These are phyloP conservation scores for Phytoseiulus persimilis DNA, from an alignment of 2,888 invertebrate species.

Conservation along the genomic window DNA sequence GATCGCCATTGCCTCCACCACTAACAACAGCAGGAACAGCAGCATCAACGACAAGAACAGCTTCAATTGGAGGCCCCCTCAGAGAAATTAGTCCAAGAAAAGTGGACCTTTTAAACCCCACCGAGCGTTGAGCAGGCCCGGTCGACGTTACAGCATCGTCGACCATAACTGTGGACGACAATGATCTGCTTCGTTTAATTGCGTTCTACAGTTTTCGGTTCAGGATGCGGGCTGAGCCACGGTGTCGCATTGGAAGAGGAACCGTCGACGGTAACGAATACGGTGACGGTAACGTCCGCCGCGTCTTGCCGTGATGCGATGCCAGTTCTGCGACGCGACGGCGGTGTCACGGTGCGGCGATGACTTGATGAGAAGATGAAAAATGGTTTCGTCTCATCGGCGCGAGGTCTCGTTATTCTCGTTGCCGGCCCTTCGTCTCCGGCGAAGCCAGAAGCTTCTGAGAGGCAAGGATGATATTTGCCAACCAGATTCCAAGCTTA, in stretches of 20 bases:
- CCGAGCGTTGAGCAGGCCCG: background rate
- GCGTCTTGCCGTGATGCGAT: background rate
- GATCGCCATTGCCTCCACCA: slow-evolving; percentile 21
- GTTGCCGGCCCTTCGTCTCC: background rate
- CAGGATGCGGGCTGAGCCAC: background rate
- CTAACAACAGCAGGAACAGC: background rate
- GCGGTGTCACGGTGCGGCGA: background rate
- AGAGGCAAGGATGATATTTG: background rate
- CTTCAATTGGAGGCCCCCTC: slow-evolving; percentile 6
- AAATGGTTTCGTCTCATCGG: background rate
- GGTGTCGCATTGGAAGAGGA: background rate
- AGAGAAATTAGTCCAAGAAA: background rate
- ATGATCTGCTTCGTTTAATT: background rate
- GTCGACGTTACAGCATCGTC: background rate
- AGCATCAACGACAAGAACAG: slow-evolving; percentile 15
- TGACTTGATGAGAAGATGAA: background rate
- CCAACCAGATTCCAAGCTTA: background rate
- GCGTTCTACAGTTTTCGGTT: background rate
- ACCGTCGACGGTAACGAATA: background rate
- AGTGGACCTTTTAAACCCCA: background rate
- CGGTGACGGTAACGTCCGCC: background rate
- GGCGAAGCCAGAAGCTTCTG: background rate
- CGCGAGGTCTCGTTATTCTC: background rate
- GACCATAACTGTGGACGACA: background rate
- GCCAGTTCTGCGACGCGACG: background rate